Conservation (phyloP, 2,797 vertebrate genomes). For the Botia almorhae region DNA sequence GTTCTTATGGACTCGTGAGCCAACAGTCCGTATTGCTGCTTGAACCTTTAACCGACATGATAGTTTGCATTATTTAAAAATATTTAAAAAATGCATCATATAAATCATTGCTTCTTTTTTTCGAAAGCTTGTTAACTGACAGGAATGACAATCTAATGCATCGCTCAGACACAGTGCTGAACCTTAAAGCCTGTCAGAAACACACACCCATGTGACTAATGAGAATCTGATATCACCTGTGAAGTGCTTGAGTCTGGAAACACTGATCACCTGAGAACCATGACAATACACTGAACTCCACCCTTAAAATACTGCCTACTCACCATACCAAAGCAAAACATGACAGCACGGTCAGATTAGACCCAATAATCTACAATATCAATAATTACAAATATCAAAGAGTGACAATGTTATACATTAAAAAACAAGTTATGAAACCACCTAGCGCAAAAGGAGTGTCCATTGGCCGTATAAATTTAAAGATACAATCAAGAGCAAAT, state of each 20-base stretch:
- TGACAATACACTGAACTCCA: constrained; percentile 7
- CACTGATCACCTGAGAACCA: constrained; percentile 44
- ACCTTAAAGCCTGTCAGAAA: constrained; percentile 47
- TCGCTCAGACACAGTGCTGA: constrained; percentile 1
- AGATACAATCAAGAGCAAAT: no score
- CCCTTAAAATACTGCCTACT: constrained; percentile 4
- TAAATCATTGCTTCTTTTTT: no score
- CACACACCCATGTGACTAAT: constrained; percentile 44
- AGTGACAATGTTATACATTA: no score
- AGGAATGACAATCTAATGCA: no score
- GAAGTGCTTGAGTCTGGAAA: constrained; percentile 51
- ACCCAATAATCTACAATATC: background rate
- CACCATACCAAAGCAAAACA: background rate
- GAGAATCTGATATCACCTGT: constrained; percentile 50
- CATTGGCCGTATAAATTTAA: background rate
- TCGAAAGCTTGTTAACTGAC: no score
- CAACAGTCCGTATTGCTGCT: no score
- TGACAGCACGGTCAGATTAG: background rate
- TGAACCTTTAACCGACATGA: no score
- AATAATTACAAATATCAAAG: background rate
- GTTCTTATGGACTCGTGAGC: no score
- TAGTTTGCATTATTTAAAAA: no score
- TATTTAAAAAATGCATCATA: no score
- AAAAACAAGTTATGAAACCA: no score
- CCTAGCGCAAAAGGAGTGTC: no score